Base-by-base conservation (phyloP, 2,797 vertebrate species). In the Anguilla anguilla region DNA sequence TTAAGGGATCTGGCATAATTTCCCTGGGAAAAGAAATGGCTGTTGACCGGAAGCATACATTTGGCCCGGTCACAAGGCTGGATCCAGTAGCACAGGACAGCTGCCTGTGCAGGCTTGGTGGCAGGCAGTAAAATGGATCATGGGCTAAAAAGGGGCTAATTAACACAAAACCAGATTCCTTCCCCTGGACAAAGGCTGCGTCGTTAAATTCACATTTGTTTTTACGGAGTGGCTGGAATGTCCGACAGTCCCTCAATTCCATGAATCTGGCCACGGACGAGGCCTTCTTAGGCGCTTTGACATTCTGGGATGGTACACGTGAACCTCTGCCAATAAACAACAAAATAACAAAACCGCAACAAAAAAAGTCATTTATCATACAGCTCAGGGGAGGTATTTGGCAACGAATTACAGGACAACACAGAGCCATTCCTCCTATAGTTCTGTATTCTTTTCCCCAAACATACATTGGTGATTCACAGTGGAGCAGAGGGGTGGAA, bases 391-490 rank as follows among this genome's bases (percentile, higher is more conserved):
- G 79, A 82, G 17, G 46, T 46, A 82, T 82, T 51, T 51, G 79
- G 43, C 79, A n/a, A 51, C 0, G 59, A 43, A 85, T 15, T 39
- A 35, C 1, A 64, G 57, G 57, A 67, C 35, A 55, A 17, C 11
- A 85, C 28, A 67, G 35, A 61, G 19, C 57, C 43, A 6, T 43
- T 85, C 31, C 46, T 86, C 64, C 35, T 35, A 85, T 67, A 83
- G 90, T 90, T 90, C 84, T 64, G 88, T 88, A 85, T 89, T 88
- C 88, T 72, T 87, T 91, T 90, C 89, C 43, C 64, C 49, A 83
- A 81, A 90, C 85, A 91, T 84, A 43, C 15, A 86, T 90, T 88
- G 59, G 59, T 85, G 88, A 87, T 81, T 85, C n/a, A 79, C 77
- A 89, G 90, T 87, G 90, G 53, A 72, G 61, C 85, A 90, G 82